phyloP scores from a whole-genome alignment of 2,113 vertebrate species.

The Saguinus midas region DNA sequence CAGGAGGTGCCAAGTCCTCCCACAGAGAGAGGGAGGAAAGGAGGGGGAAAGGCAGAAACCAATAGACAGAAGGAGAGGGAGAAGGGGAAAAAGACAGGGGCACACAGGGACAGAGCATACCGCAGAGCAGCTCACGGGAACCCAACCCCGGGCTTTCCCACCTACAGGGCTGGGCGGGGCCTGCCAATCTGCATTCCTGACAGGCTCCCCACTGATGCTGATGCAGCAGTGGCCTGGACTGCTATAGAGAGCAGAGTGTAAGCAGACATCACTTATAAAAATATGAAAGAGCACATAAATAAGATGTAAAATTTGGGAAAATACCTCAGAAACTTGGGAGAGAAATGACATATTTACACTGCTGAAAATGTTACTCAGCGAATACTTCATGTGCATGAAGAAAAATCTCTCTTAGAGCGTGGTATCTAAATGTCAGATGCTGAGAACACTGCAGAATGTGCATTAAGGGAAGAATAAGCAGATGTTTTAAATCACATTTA shows the following conservation, averaged over 20 bases:
- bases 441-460: no score
- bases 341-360: not conserved
- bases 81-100: not conserved
- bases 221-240: not conserved
- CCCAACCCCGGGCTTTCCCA: rapidly evolving
- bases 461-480: not conserved
- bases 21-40: not conserved
- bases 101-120: not conserved
- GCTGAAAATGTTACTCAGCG: not conserved
- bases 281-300: not conserved
- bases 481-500: not conserved
- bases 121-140: not conserved
- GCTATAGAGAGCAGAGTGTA: not conserved
- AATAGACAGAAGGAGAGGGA: not conserved
- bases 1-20: not conserved
- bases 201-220: not conserved
- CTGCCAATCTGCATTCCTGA: not conserved
- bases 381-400: not conserved
- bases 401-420: not conserved
- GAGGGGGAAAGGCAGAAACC: not conserved
- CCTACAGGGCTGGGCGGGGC: no score
- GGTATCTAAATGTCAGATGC: not conserved
- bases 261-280: not conserved
- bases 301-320: not conserved
- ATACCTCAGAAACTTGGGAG: not conserved